Conservation (phyloP, 2,113 vertebrate species). For the Corythornis vintsioides region DNA sequence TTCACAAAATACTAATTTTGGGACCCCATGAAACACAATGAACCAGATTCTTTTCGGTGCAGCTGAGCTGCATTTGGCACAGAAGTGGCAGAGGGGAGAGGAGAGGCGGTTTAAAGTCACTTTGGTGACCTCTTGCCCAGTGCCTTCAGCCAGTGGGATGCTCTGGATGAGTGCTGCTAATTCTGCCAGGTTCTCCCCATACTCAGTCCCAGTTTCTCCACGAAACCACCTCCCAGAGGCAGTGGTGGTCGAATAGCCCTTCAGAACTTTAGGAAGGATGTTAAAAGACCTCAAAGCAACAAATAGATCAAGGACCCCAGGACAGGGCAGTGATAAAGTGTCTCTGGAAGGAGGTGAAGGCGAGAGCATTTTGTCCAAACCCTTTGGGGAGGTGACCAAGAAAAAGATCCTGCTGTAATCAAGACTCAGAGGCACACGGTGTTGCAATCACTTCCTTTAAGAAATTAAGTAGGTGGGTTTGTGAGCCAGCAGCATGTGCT, state of each 20-base stretch:
- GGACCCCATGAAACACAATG: slow-evolving; percentile 18
- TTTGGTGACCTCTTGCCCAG: background rate
- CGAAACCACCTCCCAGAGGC: background rate
- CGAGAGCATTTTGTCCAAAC: background rate
- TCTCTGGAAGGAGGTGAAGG: background rate
- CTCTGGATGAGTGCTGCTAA: background rate
- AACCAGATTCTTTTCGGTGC: background rate
- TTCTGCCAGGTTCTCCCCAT: background rate
- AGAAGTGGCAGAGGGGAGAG: background rate
- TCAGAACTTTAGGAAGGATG: background rate
- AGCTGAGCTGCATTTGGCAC: slow-evolving; percentile 7
- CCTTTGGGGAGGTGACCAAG: background rate
- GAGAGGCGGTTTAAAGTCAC: background rate
- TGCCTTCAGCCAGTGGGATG: background rate
- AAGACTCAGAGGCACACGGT: background rate
- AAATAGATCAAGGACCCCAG: background rate
- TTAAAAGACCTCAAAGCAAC: background rate
- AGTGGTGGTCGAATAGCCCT: background rate
- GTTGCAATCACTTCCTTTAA: background rate
- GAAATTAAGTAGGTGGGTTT: background rate
- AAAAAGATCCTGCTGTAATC: background rate
- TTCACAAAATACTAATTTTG: slow-evolving; percentile 56
- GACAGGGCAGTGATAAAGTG: background rate
- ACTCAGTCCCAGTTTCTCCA: background rate
- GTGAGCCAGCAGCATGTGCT: background rate